phyloP scores from a whole-genome alignment of 1,140 invertebrate genomes.

The Papilio aristodemus region DNA sequence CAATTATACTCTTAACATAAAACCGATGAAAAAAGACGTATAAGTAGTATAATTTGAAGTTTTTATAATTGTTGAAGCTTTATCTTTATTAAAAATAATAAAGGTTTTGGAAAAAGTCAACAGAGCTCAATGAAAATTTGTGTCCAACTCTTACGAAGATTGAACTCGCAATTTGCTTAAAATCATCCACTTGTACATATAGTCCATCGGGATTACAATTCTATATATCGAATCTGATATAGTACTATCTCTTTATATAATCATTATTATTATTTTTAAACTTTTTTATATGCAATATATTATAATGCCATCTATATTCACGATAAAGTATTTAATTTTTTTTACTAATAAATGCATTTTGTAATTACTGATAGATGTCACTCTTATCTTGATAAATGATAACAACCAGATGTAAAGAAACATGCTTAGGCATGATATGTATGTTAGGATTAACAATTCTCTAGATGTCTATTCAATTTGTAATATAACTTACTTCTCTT shows the following conservation, averaged over 20 bases:
- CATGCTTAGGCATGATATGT: background rate
- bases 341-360: background rate
- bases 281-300: too few relatives aligned
- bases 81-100: background rate
- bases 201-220: too few relatives aligned
- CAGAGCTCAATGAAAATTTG: too few relatives aligned
- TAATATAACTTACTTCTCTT: conserved; percentile 9
- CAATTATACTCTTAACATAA: conserved; percentile 19
- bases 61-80: background rate
- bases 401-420: background rate
- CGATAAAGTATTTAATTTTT: background rate
- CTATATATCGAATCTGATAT: too few relatives aligned
- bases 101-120: background rate
- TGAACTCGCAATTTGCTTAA: too few relatives aligned
- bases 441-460: background rate
- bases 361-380: conserved; percentile 5
- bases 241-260: too few relatives aligned
- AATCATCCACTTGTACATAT: too few relatives aligned
- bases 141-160: too few relatives aligned
- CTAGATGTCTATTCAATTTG: background rate
- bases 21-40: too few relatives aligned
- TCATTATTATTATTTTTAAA: too few relatives aligned
- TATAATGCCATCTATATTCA: background rate
- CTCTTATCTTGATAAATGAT: conserved; percentile 5
- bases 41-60: too few relatives aligned